Conservation (phyloP, 2,888 invertebrate genomes). For the Pteria penguin region DNA sequence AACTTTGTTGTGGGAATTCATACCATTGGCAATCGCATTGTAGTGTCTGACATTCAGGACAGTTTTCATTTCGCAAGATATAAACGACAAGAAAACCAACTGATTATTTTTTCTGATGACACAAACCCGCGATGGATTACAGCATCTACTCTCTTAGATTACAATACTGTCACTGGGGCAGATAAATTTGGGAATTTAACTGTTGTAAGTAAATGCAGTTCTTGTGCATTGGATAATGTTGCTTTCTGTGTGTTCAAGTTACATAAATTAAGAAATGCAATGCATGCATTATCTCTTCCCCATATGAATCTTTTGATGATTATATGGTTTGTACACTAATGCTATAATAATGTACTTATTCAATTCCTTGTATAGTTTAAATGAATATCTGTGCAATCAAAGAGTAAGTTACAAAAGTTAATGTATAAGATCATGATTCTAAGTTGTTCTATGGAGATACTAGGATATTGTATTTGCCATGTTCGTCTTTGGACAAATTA, state of each 20-base stretch:
- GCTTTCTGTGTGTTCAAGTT: background rate
- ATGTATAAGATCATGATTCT: background rate
- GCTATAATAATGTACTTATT: background rate
- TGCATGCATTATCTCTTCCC: background rate
- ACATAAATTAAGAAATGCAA: no score
- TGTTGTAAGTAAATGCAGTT: constrained; percentile 85
- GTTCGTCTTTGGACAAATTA: no score
- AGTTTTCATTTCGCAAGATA: constrained; percentile 97
- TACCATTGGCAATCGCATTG: constrained; percentile 95
- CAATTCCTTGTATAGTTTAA: background rate
- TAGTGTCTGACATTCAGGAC: constrained; percentile 95
- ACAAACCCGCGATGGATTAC: constrained; percentile 98
- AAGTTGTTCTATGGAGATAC: no score
- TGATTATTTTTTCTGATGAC: constrained; percentile 99
- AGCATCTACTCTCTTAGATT: constrained; percentile 94
- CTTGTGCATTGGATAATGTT: no score
- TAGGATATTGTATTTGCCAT: no score
- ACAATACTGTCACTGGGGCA: constrained; percentile 96
- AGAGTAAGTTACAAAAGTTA: background rate
- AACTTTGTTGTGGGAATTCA: constrained; percentile 96
- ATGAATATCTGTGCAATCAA: background rate
- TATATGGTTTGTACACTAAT: background rate
- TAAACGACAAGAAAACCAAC: constrained; percentile 96
- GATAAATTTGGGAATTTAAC: constrained; percentile 99
- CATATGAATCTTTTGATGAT: background rate